phyloP scores from a whole-genome alignment of 2,888 invertebrate species.

The Microctonus hyperodae region DNA sequence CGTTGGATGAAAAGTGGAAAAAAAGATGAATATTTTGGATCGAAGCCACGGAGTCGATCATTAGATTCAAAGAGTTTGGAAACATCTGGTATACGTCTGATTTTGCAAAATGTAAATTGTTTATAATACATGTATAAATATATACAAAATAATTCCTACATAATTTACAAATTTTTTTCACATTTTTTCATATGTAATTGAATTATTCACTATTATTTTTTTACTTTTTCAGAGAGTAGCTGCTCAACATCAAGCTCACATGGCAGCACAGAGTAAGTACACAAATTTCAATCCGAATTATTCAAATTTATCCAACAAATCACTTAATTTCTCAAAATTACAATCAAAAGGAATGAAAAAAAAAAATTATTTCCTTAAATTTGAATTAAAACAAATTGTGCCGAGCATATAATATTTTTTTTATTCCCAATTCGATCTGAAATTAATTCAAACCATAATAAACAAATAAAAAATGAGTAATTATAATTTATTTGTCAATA shows the following conservation, averaged over 20 bases:
- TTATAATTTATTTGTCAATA: too few species aligned
- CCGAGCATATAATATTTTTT: neutral
- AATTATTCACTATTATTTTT: slow-evolving; percentile 44
- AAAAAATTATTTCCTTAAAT: too few species aligned
- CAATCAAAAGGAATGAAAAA: too few species aligned
- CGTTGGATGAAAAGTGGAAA: slow-evolving; percentile 73
- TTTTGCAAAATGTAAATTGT: slow-evolving; percentile 66
- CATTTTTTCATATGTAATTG: slow-evolving; percentile 3
- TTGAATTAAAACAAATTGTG: neutral
- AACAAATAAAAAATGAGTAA: too few species aligned
- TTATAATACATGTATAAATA: slow-evolving; percentile 19
- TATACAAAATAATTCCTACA: neutral
- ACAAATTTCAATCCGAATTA: neutral
- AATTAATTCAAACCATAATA: too few species aligned
- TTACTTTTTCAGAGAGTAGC: slow-evolving; percentile 73
- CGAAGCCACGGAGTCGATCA: slow-evolving; percentile 75
- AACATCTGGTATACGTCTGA: slow-evolving; percentile 71
- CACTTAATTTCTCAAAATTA: too few species aligned
- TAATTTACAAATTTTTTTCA: neutral
- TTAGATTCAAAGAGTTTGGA: slow-evolving; percentile 77
- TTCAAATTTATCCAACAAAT: too few species aligned
- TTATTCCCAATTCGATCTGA: too few species aligned
- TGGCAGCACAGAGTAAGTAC: slow-evolving; percentile 68
- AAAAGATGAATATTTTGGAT: slow-evolving; percentile 67
- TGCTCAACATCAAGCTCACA: slow-evolving; percentile 72